Evolutionary conservation across 2,888 invertebrate species (phyloP).

Genomic region (Hyalella azteca): DNA sequence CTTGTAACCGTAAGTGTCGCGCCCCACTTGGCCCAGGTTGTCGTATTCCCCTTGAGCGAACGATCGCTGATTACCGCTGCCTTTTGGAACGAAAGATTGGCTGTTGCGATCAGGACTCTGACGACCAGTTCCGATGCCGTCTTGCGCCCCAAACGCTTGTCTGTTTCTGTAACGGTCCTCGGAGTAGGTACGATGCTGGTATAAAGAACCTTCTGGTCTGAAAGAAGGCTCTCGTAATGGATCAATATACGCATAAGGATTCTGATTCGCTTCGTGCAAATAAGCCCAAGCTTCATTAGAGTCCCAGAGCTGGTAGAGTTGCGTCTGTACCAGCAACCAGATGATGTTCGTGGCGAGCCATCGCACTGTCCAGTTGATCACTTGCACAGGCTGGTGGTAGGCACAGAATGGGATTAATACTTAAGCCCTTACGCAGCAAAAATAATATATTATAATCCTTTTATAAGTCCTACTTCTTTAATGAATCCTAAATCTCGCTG

Average conservation of each 20-base stretch:
- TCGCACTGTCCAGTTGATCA: slow-evolving; percentile 68
- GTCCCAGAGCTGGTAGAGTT: slow-evolving; percentile 62
- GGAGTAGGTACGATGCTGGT: background rate
- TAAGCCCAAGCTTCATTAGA: slow-evolving; percentile 60
- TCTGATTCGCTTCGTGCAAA: slow-evolving; percentile 61
- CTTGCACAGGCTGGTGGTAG: slow-evolving; percentile 63
- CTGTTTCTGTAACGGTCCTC: background rate
- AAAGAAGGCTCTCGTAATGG: background rate
- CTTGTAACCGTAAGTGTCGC: background rate
- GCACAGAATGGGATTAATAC: background rate
- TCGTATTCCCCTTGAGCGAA: background rate
- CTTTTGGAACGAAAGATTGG: background rate
- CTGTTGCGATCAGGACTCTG: background rate
- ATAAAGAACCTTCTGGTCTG: background rate
- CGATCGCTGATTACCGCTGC: background rate
- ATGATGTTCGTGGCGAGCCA: slow-evolving; percentile 65
- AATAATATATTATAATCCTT: no score
- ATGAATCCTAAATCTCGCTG: no score
- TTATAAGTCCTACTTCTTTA: no score
- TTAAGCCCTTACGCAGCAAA: no score
- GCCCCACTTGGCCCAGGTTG: background rate
- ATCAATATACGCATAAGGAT: background rate
- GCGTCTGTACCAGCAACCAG: slow-evolving; percentile 63
- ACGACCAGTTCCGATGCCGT: background rate
- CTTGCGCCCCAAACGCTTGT: background rate